phyloP scores from a whole-genome alignment of 1,140 invertebrate genomes.

The Trypoxylus dichotomus region DNA sequence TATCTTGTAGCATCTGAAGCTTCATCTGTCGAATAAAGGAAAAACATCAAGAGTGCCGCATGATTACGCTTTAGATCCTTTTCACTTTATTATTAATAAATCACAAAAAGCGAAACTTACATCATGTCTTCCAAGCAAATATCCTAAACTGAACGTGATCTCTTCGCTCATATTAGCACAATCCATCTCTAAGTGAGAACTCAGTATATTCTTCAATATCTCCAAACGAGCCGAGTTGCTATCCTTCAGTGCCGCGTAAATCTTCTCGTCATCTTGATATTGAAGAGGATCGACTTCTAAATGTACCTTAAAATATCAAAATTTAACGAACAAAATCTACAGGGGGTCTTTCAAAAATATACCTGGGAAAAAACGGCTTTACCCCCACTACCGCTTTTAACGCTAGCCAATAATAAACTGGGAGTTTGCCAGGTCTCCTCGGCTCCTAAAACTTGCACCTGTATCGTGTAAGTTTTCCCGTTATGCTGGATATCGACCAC shows the following conservation, averaged over 20 bases:
- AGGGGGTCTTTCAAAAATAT: background rate
- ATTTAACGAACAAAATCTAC: slow-evolving; percentile 23
- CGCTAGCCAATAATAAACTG: slow-evolving; percentile 72
- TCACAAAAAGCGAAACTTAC: slow-evolving; percentile 60
- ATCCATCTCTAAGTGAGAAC: slow-evolving; percentile 69
- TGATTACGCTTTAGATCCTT: background rate
- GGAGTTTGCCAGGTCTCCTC: slow-evolving; percentile 86
- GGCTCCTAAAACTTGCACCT: slow-evolving; percentile 74
- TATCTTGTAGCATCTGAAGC: slow-evolving; percentile 61
- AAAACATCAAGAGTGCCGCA: background rate
- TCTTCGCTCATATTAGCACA: slow-evolving; percentile 55
- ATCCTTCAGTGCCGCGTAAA: slow-evolving; percentile 62
- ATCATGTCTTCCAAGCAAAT: slow-evolving; percentile 78
- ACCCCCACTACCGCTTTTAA: slow-evolving; percentile 61
- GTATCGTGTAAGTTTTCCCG: slow-evolving; percentile 68
- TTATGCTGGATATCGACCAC: slow-evolving; percentile 65
- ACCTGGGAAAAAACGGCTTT: slow-evolving; percentile 79
- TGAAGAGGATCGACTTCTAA: slow-evolving; percentile 65
- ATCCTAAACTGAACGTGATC: slow-evolving; percentile 65
- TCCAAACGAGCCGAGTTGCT: slow-evolving; percentile 70
- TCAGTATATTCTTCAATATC: slow-evolving; percentile 76
- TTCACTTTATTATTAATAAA: no score
- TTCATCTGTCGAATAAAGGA: slow-evolving; percentile 58
- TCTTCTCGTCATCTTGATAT: slow-evolving; percentile 66
- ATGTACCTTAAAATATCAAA: slow-evolving; percentile 57